Evolutionary conservation across 2,797 vertebrate species (phyloP), one percentile per base, ranked within the genome.

Genomic region (Crax fasciolata): DNA sequence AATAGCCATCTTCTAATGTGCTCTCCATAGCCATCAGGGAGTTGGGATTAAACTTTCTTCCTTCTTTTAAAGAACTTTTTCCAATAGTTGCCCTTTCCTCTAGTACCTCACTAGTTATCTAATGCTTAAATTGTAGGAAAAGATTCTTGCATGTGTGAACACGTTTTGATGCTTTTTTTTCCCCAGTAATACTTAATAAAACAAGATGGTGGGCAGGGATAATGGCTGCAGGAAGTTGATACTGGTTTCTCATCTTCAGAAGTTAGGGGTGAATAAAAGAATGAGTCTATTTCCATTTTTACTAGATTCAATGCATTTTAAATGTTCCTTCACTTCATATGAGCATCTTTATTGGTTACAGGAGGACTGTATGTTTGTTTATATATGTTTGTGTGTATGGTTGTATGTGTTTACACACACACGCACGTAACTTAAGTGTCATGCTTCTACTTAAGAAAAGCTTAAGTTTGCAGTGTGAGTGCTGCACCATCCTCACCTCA

Each of bases 381-480:
- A 35, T 35, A 35, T 35, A 35, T 35, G 8, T 35, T 35, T 27
- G 6, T 52, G 28, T 68, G 3, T 61, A 3, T 43, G 1, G 19
- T 19, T 11, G 5, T 48, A 28, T 65, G 5, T 63, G 3, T 46
- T 1, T n/a, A 0, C n/a, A 9, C 18, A 2, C 5, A 9, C n/a
- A 16, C 15, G 1, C 4, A 9, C 18, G 24, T 66, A 38, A 30
- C 14, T 30, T 20, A 57, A 32, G 13, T 70, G 9, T 20, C 5
- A 24, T 0, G 0, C 14, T 65, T 72, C 9, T 51, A 2, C 25
- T 71, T 81, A 6, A 39, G 18, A 44, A 55, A n/a, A 91, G n/a
- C 4, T 13, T 9, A 13, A 35, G 18, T n/a, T 66, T 39, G 14
- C 39, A 44, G 35, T 6, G 15, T 30, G 52, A 51, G 25, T 70